These are phyloP conservation scores for Pentalonia nigronervosa DNA, from an alignment of 1,140 invertebrate species.

Conservation along the genomic window DNA sequence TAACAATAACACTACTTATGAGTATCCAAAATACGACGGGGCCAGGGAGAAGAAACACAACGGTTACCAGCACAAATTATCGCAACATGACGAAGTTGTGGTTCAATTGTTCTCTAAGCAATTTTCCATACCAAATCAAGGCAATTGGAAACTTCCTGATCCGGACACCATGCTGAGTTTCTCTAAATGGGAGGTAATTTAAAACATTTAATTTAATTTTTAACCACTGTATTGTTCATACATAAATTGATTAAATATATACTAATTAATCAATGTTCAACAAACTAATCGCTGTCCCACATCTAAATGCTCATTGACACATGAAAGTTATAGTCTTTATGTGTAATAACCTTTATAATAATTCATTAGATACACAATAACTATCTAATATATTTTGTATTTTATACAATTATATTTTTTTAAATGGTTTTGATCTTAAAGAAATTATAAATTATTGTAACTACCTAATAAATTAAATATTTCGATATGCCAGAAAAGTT, in stretches of 20 bases:
- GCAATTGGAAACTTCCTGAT: constrained; percentile 33
- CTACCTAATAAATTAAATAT: neutral
- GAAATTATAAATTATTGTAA: neutral
- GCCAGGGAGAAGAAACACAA: constrained; percentile 1
- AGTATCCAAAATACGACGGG: neutral
- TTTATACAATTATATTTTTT: neutral
- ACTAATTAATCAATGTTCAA: neutral
- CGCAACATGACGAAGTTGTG: neutral
- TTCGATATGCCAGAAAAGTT: neutral
- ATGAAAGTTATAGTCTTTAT: neutral
- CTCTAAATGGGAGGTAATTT: constrained; percentile 42
- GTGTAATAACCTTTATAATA: neutral
- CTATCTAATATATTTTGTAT: neutral
- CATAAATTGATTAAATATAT: neutral
- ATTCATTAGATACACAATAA: neutral
- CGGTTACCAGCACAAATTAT: neutral
- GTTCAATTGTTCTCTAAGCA: constrained; percentile 15
- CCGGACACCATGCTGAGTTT: neutral
- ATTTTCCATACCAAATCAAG: neutral
- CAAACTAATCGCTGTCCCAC: neutral
- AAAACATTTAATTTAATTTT: neutral
- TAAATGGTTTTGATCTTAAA: neutral
- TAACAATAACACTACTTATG: constrained; percentile 5
- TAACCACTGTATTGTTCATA: neutral
- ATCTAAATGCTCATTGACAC: neutral